Conservation (phyloP, 2,797 vertebrate species). For the Enteromius argenteus region DNA sequence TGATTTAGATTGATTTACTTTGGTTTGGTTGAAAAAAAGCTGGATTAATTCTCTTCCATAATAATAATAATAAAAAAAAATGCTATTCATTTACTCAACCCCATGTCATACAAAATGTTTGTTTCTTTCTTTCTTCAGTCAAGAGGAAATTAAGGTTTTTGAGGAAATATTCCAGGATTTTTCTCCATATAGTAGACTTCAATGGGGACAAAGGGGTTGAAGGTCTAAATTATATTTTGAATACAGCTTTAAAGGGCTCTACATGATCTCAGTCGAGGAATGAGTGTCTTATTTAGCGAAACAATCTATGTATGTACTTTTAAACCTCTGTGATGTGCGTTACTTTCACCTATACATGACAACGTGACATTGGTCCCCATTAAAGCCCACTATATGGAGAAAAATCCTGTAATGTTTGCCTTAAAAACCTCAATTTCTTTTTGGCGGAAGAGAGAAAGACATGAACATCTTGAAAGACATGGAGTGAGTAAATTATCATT, state of each 20-base stretch:
- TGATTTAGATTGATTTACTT: conserved; percentile 1
- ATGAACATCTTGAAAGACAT: background rate
- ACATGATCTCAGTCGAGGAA: background rate
- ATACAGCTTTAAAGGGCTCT: background rate
- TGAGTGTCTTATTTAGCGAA: background rate
- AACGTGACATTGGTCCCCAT: background rate
- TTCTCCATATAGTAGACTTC: background rate
- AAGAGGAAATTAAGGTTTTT: background rate
- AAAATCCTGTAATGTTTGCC: background rate
- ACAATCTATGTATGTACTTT: background rate
- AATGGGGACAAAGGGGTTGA: background rate
- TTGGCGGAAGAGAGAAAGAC: background rate
- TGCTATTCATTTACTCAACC: background rate
- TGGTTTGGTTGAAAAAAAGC: background rate
- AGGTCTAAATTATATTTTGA: background rate
- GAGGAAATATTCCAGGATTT: background rate
- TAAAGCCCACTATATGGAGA: background rate
- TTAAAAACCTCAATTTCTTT: background rate
- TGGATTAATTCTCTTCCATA: background rate
- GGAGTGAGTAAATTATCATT: background rate
- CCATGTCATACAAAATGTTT: background rate
- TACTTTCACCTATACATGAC: background rate
- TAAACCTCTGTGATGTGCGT: background rate
- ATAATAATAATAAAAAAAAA: background rate
- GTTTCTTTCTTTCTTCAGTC: background rate